Evolutionary conservation across 30 jellyfish, hydroid and myxozoan genomes (phyloP).

Genomic region (Haliclystus octoradiatus): DNA sequence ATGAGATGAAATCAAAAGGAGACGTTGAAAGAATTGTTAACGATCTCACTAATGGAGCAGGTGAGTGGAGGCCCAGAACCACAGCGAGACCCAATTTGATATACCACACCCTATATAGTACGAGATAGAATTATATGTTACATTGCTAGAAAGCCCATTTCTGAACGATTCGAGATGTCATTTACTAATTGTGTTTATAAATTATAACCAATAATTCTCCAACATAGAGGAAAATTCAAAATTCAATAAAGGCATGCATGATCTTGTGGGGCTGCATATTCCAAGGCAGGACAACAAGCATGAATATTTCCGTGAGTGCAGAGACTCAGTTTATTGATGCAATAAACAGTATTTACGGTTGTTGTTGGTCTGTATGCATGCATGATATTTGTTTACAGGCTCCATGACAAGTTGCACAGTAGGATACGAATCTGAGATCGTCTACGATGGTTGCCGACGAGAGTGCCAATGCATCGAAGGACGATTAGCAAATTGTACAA

Average conservation of each 20-base stretch:
- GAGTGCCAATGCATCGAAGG: constrained; percentile 76
- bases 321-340: background rate
- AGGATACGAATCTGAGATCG: background rate
- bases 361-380: background rate
- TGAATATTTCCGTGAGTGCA: too few species aligned
- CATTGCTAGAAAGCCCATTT: too few species aligned
- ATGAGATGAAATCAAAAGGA: background rate
- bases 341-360: background rate
- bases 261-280: too few species aligned
- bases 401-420: background rate
- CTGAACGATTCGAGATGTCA: background rate
- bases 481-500: constrained; percentile 35
- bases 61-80: background rate
- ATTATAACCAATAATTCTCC: too few species aligned
- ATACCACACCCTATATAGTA: too few species aligned
- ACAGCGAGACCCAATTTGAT: too few species aligned
- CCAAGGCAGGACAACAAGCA: too few species aligned
- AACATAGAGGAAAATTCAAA: too few species aligned
- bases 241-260: too few species aligned
- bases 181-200: too few species aligned
- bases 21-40: background rate
- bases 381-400: background rate
- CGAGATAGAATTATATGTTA: too few species aligned
- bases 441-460: constrained; percentile 58
- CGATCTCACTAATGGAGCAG: background rate